Percentiles rank a stretch among this genome's conserved stretches.
These are phyloP conservation scores for Chionis minor DNA, from an alignment of 2,113 vertebrate genomes.

Conservation along the genomic window DNA sequence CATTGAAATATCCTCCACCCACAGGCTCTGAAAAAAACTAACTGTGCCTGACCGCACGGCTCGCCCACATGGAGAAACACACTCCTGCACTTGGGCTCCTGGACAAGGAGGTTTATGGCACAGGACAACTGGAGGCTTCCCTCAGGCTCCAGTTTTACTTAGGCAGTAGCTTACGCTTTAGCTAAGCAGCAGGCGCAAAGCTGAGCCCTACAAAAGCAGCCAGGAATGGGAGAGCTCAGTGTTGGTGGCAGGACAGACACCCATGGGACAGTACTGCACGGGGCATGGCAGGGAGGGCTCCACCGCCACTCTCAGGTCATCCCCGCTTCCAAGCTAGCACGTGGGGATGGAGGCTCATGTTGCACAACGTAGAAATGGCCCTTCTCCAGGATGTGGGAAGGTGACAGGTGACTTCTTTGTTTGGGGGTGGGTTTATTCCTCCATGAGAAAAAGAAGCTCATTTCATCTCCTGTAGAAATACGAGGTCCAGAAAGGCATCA, in stretches of 20 bases:
- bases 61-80: rapidly evolving
- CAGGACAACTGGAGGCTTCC: not conserved
- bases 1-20: not conserved
- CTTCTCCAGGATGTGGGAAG: not conserved
- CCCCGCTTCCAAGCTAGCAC: not conserved
- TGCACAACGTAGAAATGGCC: rapidly evolving
- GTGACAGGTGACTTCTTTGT: not conserved
- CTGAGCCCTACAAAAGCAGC: not conserved
- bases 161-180: not conserved
- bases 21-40: not conserved
- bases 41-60: not conserved
- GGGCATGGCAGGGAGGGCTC: not conserved
- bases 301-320: rapidly evolving
- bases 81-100: rapidly evolving
- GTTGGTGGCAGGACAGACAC: not conserved
- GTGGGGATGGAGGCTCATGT: not conserved
- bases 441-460: not conserved
- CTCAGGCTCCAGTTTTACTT: not conserved
- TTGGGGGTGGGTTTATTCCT: not conserved
- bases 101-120: not conserved
- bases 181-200: not conserved
- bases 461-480: not conserved
- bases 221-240: rapidly evolving
- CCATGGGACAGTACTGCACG: not conserved
- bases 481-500: not conserved